Evolutionary conservation across 2,797 vertebrate genomes (phyloP), one percentile per base, ranked within the genome.

Genomic region (Cyclopterus lumpus): DNA sequence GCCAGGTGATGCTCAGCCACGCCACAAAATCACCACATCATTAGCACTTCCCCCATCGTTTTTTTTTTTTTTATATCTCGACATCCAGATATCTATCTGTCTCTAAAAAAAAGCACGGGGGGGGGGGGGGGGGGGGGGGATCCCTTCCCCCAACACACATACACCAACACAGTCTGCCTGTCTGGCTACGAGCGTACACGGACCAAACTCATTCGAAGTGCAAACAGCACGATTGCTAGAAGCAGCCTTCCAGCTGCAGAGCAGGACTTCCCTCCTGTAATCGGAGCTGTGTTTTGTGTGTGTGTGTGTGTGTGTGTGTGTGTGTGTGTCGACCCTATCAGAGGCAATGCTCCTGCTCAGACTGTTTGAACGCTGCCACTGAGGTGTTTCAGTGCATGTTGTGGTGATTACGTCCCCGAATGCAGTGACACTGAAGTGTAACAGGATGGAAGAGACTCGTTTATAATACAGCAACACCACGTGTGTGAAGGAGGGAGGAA

Each of bases 31-130:
- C 60, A 81, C 57, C 74, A 42, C 75, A 66, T 86, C 84, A 83
- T 90, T 87, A 90, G 80, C 77, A 61, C 83, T 49, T 22, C 79
- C 80, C 83, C 84, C 66, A 58, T 75, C 22, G 49, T n/a, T n/a
- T n/a, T n/a, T n/a, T n/a, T n/a, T 73, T 89, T 88, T 88, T 82
- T 84, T 82, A 88, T 88, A 90, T 88, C 76, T 44, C 76, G 51
- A 71, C 67, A 69, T 70, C 75, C 26, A 24, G 62, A 84, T 77
- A 74, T 87, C 68, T 83, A 44, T 83, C 67, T 62, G 58, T 80
- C 49, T 84, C 65, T 51, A 71, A 70, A 59, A 84, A 87, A 48
- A 65, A 86, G 77, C 82, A 80, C 36, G 58, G 81, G 55, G 81
- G 81, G 73, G 86, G 1, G 2, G 26, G 26, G 26, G 1, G 2